Evolutionary conservation across 2,797 vertebrate genomes (phyloP).

Genomic region (Sebastes wilsoni): DNA sequence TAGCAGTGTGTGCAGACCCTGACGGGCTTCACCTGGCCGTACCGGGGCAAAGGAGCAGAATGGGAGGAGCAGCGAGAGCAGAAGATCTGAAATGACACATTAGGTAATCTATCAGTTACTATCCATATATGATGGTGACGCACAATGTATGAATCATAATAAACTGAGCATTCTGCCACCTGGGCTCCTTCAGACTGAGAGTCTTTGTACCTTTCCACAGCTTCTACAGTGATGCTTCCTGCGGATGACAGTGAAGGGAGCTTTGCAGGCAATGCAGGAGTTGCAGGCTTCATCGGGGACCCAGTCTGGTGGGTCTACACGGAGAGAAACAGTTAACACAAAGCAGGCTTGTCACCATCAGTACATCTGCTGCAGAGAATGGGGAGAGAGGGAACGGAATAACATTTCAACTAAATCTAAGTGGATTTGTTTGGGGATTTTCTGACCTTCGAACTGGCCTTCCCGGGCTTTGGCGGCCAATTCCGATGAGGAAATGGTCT

Average conservation of each 20-base stretch:
- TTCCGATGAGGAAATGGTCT: conserved; percentile 93
- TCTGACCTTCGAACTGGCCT: conserved; percentile 94
- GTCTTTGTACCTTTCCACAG: conserved; percentile 92
- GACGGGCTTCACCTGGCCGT: conserved; percentile 96
- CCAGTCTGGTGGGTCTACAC: conserved; percentile 95
- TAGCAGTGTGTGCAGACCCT: conserved; percentile 99
- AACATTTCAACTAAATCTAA: conserved; percentile 14
- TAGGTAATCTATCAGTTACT: background rate
- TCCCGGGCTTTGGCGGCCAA: conserved; percentile 92
- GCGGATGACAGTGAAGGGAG: conserved; percentile 97
- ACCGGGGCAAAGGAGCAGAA: conserved; percentile 94
- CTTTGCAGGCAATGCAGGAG: conserved; percentile 94
- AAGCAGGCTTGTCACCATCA: conserved; percentile 10
- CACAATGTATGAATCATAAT: background rate
- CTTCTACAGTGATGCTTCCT: conserved; percentile 98
- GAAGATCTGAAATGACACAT: conserved; percentile 90
- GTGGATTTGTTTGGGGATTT: conserved; percentile 22
- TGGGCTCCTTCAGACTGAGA: background rate
- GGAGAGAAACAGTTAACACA: conserved; percentile 41
- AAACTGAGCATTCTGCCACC: background rate
- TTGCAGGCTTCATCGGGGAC: conserved; percentile 96
- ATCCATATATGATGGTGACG: background rate
- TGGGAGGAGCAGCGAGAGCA: conserved; percentile 98
- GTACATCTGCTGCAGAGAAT: background rate
- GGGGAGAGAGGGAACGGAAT: background rate